Base-by-base conservation (phyloP, 2,797 vertebrate species). In the Cichlasoma orientale region DNA sequence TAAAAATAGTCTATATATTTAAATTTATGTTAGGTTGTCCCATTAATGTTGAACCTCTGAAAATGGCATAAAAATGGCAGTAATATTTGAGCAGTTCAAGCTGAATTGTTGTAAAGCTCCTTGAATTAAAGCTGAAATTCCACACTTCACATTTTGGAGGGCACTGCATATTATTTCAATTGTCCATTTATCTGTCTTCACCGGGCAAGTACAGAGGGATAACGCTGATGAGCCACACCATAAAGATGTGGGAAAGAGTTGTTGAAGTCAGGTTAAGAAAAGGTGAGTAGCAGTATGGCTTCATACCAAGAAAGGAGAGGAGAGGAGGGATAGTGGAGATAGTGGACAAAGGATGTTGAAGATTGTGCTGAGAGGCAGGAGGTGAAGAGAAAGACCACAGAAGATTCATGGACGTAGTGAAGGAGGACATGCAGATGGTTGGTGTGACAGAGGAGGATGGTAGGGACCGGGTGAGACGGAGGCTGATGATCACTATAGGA, bases 191-290 rank as follows among this genome's bases (percentile, higher is more conserved):
- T 44, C 59, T 63, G 13, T 25, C 58, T 61, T 61, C 13, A 18
- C 16, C 2, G 44, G 16, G 14, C 7, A 47, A 47, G 5, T 47
- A 47, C 36, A 52, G 50, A n/a, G 19, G 18, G 1, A 11, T 44
- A 44, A 10, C 41, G 36, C 59, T 63, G 7, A 63, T 63, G 41
- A 44, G 21, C 36, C 13, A 63, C 25, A 63, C 21, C 59, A 41
- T 0, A 21, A 63, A 63, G 36, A 21, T 63, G 18, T 25, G 36
- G 23, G 13, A 0, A 63, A 25, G 36, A 0, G 2, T 25, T 44
- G 21, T 25, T 61, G 33, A 61, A 12, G 8, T n/a, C n/a, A 5
- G 4, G 33, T 61, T 61, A 61, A 38, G 38, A 61, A 61, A 7
- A 61, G 33, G 12, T 23, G n/a, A 61, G 12, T n/a, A 38, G 58